A percentile compares a stretch with the other conserved stretches of the same genome.
Conservation (phyloP, 2,888 invertebrate genomes). For the Amaurobius ferox region DNA sequence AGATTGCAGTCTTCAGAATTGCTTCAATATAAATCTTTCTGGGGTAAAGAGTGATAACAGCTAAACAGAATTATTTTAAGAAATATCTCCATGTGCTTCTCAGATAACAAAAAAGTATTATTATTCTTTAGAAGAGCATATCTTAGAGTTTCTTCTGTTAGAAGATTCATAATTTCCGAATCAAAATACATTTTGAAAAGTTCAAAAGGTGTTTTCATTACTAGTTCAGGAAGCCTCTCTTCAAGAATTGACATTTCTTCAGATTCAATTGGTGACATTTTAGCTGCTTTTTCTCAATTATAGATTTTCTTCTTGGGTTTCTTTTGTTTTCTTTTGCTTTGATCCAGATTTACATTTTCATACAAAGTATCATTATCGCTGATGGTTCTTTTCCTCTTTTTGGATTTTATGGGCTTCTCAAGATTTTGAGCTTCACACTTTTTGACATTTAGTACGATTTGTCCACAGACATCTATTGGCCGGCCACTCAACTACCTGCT, state of each 20-base stretch:
- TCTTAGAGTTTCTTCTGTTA: not conserved
- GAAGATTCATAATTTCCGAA: not conserved
- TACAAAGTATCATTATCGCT: too few relatives aligned
- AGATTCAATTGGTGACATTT: not conserved
- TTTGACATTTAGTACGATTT: slow-evolving; percentile 1
- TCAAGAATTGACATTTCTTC: not conserved
- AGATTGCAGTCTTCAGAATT: slow-evolving; percentile 3
- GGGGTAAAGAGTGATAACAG: not conserved
- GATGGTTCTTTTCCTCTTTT: not conserved
- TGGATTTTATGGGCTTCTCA: not conserved
- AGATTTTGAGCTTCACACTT: not conserved
- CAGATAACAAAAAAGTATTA: not conserved
- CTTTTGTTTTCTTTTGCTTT: too few relatives aligned
- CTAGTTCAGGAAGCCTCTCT: slow-evolving; percentile 4
- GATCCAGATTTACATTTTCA: too few relatives aligned
- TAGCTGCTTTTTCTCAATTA: too few relatives aligned
- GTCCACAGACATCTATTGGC: too few relatives aligned
- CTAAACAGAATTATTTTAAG: not conserved
- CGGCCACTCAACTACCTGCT: too few relatives aligned
- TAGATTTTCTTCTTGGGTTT: too few relatives aligned
- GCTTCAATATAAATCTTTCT: not conserved
- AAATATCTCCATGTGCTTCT: not conserved
- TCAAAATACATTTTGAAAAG: slow-evolving; percentile 3
- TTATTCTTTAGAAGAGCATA: not conserved
- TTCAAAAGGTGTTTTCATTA: not conserved